A percentile compares a stretch with the other conserved stretches of the same genome.
phyloP scores from a whole-genome alignment of 2,113 vertebrate genomes.

The Alouatta palliata region DNA sequence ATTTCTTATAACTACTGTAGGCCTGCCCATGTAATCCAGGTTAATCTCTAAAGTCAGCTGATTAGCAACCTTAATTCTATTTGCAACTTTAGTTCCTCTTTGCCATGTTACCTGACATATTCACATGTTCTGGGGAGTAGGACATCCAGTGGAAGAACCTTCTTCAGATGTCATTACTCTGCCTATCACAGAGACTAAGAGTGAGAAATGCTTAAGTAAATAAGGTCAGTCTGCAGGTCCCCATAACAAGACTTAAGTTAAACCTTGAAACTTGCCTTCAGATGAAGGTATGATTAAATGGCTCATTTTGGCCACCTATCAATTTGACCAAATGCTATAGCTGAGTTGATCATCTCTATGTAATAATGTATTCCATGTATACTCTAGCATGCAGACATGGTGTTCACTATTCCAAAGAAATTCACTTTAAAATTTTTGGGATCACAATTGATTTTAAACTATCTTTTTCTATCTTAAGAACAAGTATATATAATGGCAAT shows the following conservation, averaged over 20 bases:
- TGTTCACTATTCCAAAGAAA: not conserved
- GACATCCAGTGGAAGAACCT: not conserved
- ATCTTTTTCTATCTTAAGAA: not conserved
- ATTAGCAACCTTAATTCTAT: not conserved
- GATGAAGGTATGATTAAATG: not conserved
- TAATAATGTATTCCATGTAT: not conserved
- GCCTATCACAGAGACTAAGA: not conserved
- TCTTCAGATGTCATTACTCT: not conserved
- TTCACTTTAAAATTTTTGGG: not conserved
- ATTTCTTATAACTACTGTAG: not conserved
- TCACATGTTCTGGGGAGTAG: not conserved
- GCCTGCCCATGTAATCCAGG: not conserved
- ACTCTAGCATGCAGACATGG: not conserved
- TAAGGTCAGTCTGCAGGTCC: not conserved
- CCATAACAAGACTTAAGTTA: not conserved
- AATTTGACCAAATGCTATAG: not conserved
- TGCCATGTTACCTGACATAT: not conserved
- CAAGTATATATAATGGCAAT: not conserved
- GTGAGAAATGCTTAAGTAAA: not conserved
- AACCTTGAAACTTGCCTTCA: not conserved
- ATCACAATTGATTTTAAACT: not conserved
- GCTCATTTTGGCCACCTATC: not conserved
- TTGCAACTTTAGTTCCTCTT: not conserved
- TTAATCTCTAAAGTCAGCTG: not conserved
- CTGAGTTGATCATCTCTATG: not conserved